A percentile compares a stretch with the other conserved stretches of the same genome.
Evolutionary conservation across 2,888 invertebrate genomes (phyloP).

Genomic region (Synergus itoensis): DNA sequence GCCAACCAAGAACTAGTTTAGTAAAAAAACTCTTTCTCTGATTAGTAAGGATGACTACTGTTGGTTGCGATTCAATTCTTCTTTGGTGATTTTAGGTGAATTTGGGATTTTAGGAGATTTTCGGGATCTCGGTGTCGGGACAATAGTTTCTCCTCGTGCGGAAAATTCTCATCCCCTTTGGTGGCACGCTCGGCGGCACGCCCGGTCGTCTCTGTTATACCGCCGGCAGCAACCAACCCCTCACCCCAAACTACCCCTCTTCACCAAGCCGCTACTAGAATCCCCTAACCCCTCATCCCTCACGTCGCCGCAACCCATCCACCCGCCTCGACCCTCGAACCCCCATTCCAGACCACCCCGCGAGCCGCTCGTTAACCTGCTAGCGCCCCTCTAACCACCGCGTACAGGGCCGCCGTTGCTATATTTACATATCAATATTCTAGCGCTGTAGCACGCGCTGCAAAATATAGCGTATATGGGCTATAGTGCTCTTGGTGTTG

Average conservation of each 20-base stretch:
- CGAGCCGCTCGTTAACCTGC: constrained; percentile 78
- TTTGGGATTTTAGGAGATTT: constrained; percentile 63
- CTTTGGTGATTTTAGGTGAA: neutral
- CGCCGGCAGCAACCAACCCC: constrained; percentile 74
- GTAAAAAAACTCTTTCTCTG: constrained; percentile 49
- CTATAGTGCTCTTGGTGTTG: neutral
- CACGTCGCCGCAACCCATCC: constrained; percentile 55
- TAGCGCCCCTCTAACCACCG: constrained; percentile 63
- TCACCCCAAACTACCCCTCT: constrained; percentile 58
- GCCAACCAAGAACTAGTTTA: neutral
- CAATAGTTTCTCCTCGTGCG: constrained; percentile 70
- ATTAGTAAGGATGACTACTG: neutral
- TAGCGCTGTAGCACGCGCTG: constrained; percentile 58
- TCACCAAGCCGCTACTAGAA: constrained; percentile 42
- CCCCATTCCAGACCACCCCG: constrained; percentile 63
- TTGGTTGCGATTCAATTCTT: neutral
- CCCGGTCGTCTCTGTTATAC: constrained; percentile 77
- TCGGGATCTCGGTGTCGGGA: constrained; percentile 54
- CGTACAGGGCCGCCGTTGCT: constrained; percentile 60
- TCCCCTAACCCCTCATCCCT: constrained; percentile 52
- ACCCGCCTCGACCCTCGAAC: constrained; percentile 46
- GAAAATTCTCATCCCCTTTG: constrained; percentile 77
- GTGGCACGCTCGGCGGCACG: constrained; percentile 78
- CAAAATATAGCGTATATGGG: constrained; percentile 36
- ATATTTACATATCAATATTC: constrained; percentile 77